Evolutionary conservation across 2,113 vertebrate genomes (phyloP), one percentile per base, ranked within the genome.

Genomic region (Irena cyanogastra): DNA sequence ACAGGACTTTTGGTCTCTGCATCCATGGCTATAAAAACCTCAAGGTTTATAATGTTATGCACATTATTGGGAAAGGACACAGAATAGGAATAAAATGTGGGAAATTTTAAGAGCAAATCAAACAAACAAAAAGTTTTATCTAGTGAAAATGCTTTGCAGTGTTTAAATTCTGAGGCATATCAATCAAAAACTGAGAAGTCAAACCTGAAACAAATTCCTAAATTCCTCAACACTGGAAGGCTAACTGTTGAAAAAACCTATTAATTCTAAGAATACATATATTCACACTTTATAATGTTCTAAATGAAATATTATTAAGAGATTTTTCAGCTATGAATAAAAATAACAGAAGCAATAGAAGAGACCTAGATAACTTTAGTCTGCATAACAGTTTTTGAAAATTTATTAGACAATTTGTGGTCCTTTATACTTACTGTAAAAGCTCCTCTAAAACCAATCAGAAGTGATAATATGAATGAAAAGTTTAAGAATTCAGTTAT

Each of bases 401-500:
- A 91, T 70, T 79, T 69, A 70, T 75, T 82, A 87, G 56, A 50
- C n/a, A 83, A 82, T 53, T 50, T 66, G 13, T 61, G 22, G 56
- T 61, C 27, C 39, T 86, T 86, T 76, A 42, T 45, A 53, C 15
- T 44, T 84, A 61, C 28, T 56, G 44, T 57, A 83, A 94, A 87
- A 72, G 30, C 24, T 64, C 54, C 56, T 88, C 59, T 81, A 57
- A 21, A 95, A 91, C 83, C 80, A 71, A 88, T 93, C 72, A 86
- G 59, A 94, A 92, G 49, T 27, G 39, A 82, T 88, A 68, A 91
- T 35, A 42, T n/a, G 66, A 81, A 77, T 65, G 70, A 88, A 95
- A 92, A 66, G 44, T 84, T 95, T 69, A 82, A 92, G 42, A 93
- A 88, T 45, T 77, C 93, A 91, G 86, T 82, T 95, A 77, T 91